Evolutionary conservation across 2,797 vertebrate genomes (phyloP), one percentile per base, ranked within the genome.

Genomic region (Pyrocephalus nanus): DNA sequence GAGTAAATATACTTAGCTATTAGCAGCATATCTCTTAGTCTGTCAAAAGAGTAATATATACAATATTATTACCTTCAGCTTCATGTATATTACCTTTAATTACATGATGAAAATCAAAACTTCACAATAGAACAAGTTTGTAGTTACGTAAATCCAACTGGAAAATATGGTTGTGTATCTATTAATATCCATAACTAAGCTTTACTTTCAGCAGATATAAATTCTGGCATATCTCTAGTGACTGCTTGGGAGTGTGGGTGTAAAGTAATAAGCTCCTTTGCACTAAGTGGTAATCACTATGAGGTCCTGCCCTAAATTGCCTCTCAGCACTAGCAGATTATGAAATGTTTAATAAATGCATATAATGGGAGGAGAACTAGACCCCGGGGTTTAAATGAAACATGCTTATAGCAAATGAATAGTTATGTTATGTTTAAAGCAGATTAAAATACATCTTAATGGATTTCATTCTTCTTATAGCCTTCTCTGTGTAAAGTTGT

Each of bases 281-380:
- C 93, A 90, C 92, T 90, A 95, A 93, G 83, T 86, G 88, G 80
- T 95, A 93, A 95, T 95, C 83, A 62, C 93, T 69, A 47, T 58
- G 86, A 96, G 92, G 90, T 93, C 92, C 90, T 95, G 95, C 88
- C 95, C 92, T 92, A 86, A 95, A 93, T 45, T 95, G 88, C 85
- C 86, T 95, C 80, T 86, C 79, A 96, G 79, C 88, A 86, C 86
- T 80, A 81, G 66, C 58, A 84, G 86, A 86, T 95, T 95, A 95
- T 81, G 93, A 88, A 95, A 95, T 58, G 66, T 95, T 95, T 94
- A 94, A 95, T 90, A 92, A 95, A 90, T 93, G 86, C 79, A 45
- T 83, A 92, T 92, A 95, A 91, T 65, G 43, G 87, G 88, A 95
- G 83, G 62, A 91, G 88, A 96, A 95, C 47, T 77, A 90, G 90